Conservation (phyloP, 2,113 vertebrate species). For the Delphinus delphis region DNA sequence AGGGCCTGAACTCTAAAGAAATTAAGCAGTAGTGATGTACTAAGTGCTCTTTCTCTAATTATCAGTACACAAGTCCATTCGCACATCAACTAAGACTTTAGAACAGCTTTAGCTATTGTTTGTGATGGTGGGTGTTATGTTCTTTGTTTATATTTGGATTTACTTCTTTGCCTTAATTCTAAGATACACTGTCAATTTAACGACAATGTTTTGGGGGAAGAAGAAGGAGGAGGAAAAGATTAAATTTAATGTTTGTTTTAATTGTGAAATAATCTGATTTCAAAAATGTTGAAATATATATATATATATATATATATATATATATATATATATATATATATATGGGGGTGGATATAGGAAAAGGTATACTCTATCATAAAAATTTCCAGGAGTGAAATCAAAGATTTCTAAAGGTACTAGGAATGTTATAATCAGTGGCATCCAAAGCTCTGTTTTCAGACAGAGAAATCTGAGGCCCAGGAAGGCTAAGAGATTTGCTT, state of each 20-base stretch:
- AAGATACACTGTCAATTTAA: neutral
- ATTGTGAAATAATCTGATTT: neutral
- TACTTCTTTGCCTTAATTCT: neutral
- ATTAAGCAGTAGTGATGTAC: neutral
- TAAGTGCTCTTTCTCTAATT: neutral
- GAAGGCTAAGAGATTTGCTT: neutral
- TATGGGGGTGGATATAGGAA: neutral
- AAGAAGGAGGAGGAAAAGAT: neutral
- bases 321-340: too few relatives aligned
- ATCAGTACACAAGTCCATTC: neutral
- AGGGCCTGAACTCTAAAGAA: neutral
- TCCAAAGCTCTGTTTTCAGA: neutral
- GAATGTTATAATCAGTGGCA: neutral
- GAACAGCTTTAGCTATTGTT: neutral
- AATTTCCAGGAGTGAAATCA: neutral
- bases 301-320: neutral
- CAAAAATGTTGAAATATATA: neutral
- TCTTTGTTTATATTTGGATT: neutral
- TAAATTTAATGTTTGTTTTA: neutral
- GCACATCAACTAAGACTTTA: neutral
- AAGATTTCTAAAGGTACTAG: neutral
- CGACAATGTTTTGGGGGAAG: neutral
- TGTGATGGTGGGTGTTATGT: neutral
- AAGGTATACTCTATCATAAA: neutral
- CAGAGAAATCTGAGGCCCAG: neutral